phyloP scores from a whole-genome alignment of 2,888 invertebrate genomes.

The Epinotia nisella region DNA sequence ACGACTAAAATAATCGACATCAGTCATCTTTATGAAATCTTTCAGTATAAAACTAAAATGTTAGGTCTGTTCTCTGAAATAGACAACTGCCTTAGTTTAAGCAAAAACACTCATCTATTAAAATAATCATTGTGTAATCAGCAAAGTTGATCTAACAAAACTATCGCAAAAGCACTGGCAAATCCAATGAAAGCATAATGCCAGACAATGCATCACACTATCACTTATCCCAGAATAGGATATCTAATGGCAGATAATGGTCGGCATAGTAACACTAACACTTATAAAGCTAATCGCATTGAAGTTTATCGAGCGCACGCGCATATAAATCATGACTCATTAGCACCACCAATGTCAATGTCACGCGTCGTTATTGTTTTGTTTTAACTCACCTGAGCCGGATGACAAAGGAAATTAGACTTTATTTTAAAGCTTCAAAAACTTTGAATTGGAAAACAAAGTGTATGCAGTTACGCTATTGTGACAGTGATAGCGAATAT shows the following conservation, averaged over 20 bases:
- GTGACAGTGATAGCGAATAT: not conserved
- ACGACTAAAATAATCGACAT: not conserved
- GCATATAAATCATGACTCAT: conserved; percentile 60
- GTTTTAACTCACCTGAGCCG: conserved; percentile 1
- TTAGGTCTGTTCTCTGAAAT: no score
- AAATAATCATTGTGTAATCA: no score
- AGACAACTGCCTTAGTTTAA: no score
- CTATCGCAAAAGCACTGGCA: no score
- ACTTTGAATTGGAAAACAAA: not conserved
- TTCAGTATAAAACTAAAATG: no score
- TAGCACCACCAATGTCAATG: conserved; percentile 70
- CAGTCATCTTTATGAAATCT: not conserved
- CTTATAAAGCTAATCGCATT: conserved; percentile 29
- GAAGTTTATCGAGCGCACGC: conserved; percentile 44
- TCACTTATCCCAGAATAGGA: not conserved
- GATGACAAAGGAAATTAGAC: not conserved
- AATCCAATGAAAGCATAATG: not conserved
- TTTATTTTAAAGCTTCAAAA: not conserved
- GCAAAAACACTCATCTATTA: no score
- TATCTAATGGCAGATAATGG: not conserved
- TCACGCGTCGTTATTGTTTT: conserved; percentile 48
- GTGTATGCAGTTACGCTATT: not conserved
- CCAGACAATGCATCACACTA: not conserved
- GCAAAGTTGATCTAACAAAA: no score
- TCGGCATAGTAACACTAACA: conserved; percentile 10